Conservation (phyloP, 1,140 invertebrate species). For the Micrasema minimum region DNA sequence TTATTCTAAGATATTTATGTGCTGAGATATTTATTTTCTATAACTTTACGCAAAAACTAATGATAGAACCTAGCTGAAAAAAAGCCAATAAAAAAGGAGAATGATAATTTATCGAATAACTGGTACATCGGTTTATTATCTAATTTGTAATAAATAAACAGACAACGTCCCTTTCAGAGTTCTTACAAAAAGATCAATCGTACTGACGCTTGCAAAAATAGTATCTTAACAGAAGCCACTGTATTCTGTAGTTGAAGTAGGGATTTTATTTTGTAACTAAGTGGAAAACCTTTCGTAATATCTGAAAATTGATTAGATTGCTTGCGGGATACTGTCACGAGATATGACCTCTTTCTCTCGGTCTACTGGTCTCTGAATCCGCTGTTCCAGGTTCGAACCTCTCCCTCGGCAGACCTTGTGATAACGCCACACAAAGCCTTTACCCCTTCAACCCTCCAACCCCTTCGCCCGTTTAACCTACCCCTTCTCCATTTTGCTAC, state of each 20-base stretch:
- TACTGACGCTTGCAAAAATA: too few relatives aligned
- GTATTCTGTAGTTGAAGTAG: not conserved
- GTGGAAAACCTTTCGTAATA: not conserved
- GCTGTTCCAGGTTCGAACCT: not conserved
- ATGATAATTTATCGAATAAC: too few relatives aligned
- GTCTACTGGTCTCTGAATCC: conserved; percentile 9
- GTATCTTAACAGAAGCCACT: not conserved
- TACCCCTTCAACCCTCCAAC: not conserved
- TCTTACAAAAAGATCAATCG: too few relatives aligned
- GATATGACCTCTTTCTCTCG: conserved; percentile 4
- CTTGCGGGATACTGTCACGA: conserved; percentile 2
- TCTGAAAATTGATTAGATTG: conserved; percentile 26
- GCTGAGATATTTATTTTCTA: too few relatives aligned
- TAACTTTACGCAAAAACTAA: too few relatives aligned
- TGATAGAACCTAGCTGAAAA: too few relatives aligned
- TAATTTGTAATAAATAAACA: too few relatives aligned
- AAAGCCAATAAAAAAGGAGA: too few relatives aligned
- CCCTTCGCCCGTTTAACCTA: not conserved
- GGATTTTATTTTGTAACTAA: not conserved
- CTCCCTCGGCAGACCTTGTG: not conserved
- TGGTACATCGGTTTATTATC: too few relatives aligned
- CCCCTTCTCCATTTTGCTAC: not conserved
- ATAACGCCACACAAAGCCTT: conserved; percentile 27
- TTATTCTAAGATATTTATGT: too few relatives aligned
- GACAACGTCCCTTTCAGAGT: too few relatives aligned